phyloP scores from a whole-genome alignment of 1,140 invertebrate genomes.

The Nomia melanderi region DNA sequence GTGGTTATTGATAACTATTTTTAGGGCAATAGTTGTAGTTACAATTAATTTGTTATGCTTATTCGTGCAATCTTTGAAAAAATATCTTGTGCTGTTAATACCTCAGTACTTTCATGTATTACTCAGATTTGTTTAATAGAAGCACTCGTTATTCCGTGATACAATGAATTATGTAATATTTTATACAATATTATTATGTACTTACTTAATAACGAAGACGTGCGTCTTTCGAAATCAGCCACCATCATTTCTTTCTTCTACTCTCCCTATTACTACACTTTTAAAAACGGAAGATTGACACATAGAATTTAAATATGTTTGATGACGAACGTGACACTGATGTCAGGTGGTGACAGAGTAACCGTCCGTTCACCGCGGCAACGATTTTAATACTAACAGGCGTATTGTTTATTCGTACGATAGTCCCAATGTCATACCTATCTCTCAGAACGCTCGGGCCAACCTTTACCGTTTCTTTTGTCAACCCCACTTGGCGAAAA shows the following conservation, averaged over 20 bases:
- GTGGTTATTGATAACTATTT: too few relatives aligned
- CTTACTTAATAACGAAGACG: not conserved
- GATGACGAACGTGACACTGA: not conserved
- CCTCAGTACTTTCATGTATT: too few relatives aligned
- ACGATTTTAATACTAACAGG: not conserved
- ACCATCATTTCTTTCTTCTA: not conserved
- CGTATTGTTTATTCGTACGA: conserved; percentile 11
- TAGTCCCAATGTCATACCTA: conserved; percentile 64
- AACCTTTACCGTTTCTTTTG: conserved; percentile 31
- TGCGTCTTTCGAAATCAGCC: not conserved
- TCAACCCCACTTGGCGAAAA: not conserved
- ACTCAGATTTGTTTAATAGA: too few relatives aligned
- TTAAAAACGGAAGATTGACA: not conserved
- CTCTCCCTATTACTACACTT: not conserved
- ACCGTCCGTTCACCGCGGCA: not conserved
- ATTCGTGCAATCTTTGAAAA: too few relatives aligned
- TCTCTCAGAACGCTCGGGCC: conserved; percentile 59
- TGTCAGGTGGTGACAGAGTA: not conserved
- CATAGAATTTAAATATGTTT: not conserved
- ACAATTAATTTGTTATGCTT: too few relatives aligned
- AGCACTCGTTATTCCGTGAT: too few relatives aligned
- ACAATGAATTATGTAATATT: too few relatives aligned
- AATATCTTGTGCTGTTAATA: too few relatives aligned
- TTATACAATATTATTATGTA: too few relatives aligned
- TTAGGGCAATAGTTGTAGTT: too few relatives aligned